phyloP scores from a whole-genome alignment of 2,797 vertebrate species.

The Trachops cirrhosus region DNA sequence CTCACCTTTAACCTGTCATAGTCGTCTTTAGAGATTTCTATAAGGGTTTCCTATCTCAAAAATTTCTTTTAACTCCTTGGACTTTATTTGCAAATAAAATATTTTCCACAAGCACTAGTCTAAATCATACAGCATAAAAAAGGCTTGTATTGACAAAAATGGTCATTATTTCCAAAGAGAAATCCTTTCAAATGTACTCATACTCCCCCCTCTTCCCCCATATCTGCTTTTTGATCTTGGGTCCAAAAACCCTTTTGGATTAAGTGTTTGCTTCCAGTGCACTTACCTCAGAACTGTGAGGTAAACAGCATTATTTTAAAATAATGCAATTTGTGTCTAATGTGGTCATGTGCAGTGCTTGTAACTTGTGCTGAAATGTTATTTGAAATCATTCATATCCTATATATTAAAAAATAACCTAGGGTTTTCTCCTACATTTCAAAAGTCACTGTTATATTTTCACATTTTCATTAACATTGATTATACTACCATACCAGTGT shows the following conservation, averaged over 20 bases:
- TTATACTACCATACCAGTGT: conserved; percentile 24
- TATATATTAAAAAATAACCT: conserved; percentile 37
- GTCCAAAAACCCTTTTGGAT: conserved; percentile 22
- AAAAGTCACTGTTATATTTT: conserved; percentile 54
- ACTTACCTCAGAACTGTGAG: conserved; percentile 40
- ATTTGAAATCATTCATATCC: conserved; percentile 54
- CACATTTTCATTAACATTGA: conserved; percentile 29
- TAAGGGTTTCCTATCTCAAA: neutral
- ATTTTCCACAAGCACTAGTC: conserved; percentile 7
- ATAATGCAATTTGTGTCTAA: conserved; percentile 27
- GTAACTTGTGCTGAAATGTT: neutral
- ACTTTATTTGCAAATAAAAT: conserved; percentile 58
- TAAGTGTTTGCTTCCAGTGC: conserved; percentile 37
- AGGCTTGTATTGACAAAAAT: neutral
- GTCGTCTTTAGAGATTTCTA: neutral
- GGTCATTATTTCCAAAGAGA: conserved; percentile 33
- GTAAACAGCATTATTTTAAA: conserved; percentile 52
- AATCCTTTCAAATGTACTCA: neutral
- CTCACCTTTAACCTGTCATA: neutral
- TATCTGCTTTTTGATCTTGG: conserved; percentile 30
- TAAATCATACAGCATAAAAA: conserved; percentile 38
- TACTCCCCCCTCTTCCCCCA: neutral
- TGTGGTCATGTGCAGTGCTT: neutral
- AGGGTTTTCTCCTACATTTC: neutral
- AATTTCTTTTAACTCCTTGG: neutral